Evolutionary conservation across 2,113 vertebrate genomes (phyloP), one percentile per base, ranked within the genome.

Genomic region (Beaufortia kweichowensis): DNA sequence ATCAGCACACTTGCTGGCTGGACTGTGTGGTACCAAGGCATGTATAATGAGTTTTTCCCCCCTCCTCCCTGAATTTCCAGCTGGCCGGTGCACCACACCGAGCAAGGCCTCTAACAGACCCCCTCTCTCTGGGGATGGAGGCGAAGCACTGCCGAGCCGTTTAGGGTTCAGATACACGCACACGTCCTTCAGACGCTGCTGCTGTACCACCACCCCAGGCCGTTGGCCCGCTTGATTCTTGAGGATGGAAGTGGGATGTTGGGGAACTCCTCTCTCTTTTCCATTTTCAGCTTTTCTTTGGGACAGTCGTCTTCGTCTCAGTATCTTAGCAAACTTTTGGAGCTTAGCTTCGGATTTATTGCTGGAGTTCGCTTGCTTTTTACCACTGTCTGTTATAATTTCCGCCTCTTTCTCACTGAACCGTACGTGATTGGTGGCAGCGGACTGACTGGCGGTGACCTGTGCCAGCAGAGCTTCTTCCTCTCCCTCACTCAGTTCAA

Each of bases 401-500:
- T 98, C 94, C 0, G 93, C 93, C 86, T 95, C 95, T 3, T 95
- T 93, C 76, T 99, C 95, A 33, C 94, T 90, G 84, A 98, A 99
- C 78, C 94, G 91, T 3, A 98, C 95, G 0, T 93, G 95, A 85
- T 95, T 97, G 77, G 94, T 95, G 28, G 90, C 78, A 0, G 88
- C 85, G 3, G 88, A 79, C 66, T 93, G 92, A 6, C 84, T 85
- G 68, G 87, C 81, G 6, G 68, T 76, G 39, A 86, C 88, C 64
- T 88, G 94, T 46, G 86, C 81, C 81, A 96, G 84, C 0, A 89
- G 83, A 0, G 82, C 79, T 87, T 96, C 95, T 86, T 96, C 96
- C 82, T 98, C 97, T 0, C 88, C 94, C 79, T 97, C 96, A 70
- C 95, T 98, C 79, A 98, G 68, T 83, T 98, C 96, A 82, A 99